Evolutionary conservation across 2,113 vertebrate genomes (phyloP), one percentile per base, ranked within the genome.

Genomic region (Myxocyprinus asiaticus): DNA sequence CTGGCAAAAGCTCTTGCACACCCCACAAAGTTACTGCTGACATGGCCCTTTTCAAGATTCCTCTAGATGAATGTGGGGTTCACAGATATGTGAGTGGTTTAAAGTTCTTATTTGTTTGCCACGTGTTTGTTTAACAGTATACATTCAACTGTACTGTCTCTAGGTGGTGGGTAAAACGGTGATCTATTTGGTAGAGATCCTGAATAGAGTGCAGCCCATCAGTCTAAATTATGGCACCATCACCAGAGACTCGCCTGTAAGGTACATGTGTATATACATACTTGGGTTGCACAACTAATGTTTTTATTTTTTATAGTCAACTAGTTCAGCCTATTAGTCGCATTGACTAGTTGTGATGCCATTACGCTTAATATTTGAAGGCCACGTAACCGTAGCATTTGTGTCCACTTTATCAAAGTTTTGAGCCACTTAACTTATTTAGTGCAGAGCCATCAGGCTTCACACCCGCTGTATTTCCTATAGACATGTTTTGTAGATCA

Each of bases 211-310:
- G 51, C 86, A 91, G 12, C 64, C 90, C 0, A 65, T 94, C 76
- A 87, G 84, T 69, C 88, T 92, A 45, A 90, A 90, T 88, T 91
- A 92, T 9, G 91, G 92, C 58, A 92, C 90, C 70, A 93, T 93
- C 84, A 93, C 93, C n/a, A 91, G 92, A 81, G 92, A 93, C 59
- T 89, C 90, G 48, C 88, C 93, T 12, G 75, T 92, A 81, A 92
- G 93, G 93, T 94, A 80, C 33, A 66, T 51, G 9, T 51, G 67
- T 12, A 59, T 15, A 51, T 8, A 4, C 8, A n/a, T n/a, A n/a
- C n/a, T n/a, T n/a, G n/a, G n/a, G n/a, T n/a, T n/a, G n/a, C n/a
- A n/a, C n/a, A n/a, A n/a, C n/a, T n/a, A n/a, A n/a, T n/a, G n/a
- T n/a, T n/a, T n/a, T n/a, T n/a, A n/a, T n/a, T n/a, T n/a, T n/a